Base-by-base conservation (phyloP, 2,888 invertebrate species). In the Chymomyza fuscimana region DNA sequence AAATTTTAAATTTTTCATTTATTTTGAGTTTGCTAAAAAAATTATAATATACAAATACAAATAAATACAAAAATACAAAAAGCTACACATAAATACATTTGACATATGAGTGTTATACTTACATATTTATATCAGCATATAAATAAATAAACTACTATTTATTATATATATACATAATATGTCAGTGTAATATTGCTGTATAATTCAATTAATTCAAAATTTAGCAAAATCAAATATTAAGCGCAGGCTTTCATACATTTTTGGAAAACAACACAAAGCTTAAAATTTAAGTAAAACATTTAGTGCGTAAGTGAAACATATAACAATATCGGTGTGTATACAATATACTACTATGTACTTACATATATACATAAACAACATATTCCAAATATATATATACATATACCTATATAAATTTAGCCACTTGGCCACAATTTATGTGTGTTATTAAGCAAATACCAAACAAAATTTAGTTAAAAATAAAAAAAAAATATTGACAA, bases 221-320 rank as follows among this genome's bases (percentile, higher is more conserved):
- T 40, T 29, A 36, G 15, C 36, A 69, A 58, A 10, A 46, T 70
- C 68, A 78, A 73, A 32, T 25, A 32, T 32, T 32, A 32, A 76
- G 87, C 76, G 84, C 73, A 72, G 86, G 87, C 87, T 88, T 88
- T 87, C 87, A 87, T 89, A 83, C 87, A 89, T 87, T 89, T 87
- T 89, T 88, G 88, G 87, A 82, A 80, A 73, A 67, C 69, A 75
- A 19, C 63, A 64, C 56, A 63, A 69, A 64, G 51, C 51, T 63
- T 62, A 19, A 65, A 63, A 69, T 69, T 50, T 63, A 29, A 16
- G 58, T 22, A 62, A 67, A 51, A 63, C 54, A 19, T 61, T 46
- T 63, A 32, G 50, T 54, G 67, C 10, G 10, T 74, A 80, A 77
- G 71, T 32, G 64, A 72, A 78, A 72, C 66, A 72, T 75, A 80